Evolutionary conservation across 1,140 invertebrate species (phyloP).

Genomic region (Heterodera schachtii): DNA sequence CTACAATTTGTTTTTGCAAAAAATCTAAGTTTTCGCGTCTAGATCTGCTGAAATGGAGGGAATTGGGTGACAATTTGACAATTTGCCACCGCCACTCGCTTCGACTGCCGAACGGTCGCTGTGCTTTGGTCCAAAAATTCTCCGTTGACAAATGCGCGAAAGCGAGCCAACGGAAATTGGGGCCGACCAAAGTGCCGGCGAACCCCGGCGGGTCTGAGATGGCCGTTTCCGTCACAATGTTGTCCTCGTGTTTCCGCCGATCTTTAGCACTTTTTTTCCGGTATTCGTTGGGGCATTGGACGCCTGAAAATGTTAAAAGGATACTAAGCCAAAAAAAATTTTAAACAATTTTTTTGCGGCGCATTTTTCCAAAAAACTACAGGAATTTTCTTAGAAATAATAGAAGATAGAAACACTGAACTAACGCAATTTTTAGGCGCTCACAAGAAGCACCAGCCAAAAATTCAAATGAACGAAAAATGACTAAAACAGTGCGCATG

Average conservation of each 20-base stretch:
- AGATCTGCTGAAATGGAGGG: no score
- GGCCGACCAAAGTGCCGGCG: slow-evolving; percentile 68
- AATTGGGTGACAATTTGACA: no score
- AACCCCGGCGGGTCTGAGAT: slow-evolving; percentile 65
- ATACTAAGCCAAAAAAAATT: not conserved
- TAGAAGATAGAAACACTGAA: no score
- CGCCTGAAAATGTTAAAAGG: not conserved
- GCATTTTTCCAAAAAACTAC: no score
- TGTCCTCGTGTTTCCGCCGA: not conserved
- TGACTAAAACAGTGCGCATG: no score
- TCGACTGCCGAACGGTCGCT: slow-evolving; percentile 51
- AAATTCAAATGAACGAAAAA: no score
- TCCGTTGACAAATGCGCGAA: slow-evolving; percentile 67
- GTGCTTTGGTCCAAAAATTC: slow-evolving; percentile 57
- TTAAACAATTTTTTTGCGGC: no score
- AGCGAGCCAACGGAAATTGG: slow-evolving; percentile 67
- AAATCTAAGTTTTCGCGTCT: no score
- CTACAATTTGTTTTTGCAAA: no score
- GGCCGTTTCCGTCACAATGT: slow-evolving; percentile 39
- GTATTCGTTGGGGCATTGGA: not conserved
- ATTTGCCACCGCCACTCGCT: not conserved
- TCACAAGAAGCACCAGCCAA: no score
- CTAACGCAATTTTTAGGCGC: no score
- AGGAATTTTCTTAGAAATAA: no score
- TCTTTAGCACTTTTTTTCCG: not conserved